Evolutionary conservation across 53 echinoderm and acorn worm genomes (phyloP), one percentile per base, ranked within the genome.

Genomic region (Holothuria scabra): DNA sequence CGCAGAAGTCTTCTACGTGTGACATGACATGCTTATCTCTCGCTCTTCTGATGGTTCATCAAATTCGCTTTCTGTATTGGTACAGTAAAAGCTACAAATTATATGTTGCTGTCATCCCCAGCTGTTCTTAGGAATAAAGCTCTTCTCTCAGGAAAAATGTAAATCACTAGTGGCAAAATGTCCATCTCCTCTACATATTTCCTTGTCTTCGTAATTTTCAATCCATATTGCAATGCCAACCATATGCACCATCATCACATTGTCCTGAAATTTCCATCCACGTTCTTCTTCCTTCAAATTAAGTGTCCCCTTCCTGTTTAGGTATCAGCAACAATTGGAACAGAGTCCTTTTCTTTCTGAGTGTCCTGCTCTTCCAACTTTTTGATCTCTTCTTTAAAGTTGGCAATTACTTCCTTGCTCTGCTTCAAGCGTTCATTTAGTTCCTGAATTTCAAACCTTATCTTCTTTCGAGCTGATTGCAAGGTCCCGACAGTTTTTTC

Each of bases 391-490:
- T 94, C 94, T 85, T 94, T 97, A 89, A 97, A 97, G 79, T 94
- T 89, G 0, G 86, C 84, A 78, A 94, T 97, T 56, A 94, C 93
- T 67, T 97, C 99, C 66, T 97, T 97, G 85, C 99, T 97, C 84
- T 97, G 94, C 72, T 97, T 97, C 30, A 97, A 85, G 38, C 94
- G 69, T 48, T 97, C 99, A 38, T 94, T 97, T 24, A 97, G 87
- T 61, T 97, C 99, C 52, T 95, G 90, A 67, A 97, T 97, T 88
- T 97, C 99, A 56, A 88, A 88, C 12, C 99, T 87, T 52, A 97
- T 97, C 84, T 97, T 97, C 83, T 97, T 97, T 83, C 92, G 28
- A 0, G 99, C 99, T 10, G 99, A 94, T 85, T 97, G 99, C 25
- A 97, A 65, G 1, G 99, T 86, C 11, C 60, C 64, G 12, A 91